A percentile compares a stretch with the other conserved stretches of the same genome.
These are phyloP conservation scores for Daphoenositta chrysoptera DNA, from an alignment of 2,113 vertebrate species.

Conservation along the genomic window DNA sequence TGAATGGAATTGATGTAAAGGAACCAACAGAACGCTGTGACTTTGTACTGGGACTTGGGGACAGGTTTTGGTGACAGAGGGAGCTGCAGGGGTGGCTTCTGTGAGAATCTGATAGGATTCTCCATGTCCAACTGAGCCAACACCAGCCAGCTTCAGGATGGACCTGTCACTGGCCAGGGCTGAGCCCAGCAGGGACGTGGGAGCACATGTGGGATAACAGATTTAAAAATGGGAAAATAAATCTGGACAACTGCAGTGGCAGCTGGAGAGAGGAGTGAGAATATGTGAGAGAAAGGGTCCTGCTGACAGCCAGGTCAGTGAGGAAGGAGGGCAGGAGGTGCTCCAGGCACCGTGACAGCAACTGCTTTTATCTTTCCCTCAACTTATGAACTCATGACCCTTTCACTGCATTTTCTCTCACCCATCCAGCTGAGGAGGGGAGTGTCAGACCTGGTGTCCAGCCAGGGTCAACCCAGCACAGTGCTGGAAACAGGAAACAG, in stretches of 20 bases:
- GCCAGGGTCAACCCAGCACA: not conserved
- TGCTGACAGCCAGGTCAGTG: not conserved
- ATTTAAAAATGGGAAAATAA: fast-evolving
- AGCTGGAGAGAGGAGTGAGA: not conserved
- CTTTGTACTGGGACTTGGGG: not conserved
- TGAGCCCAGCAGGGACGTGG: not conserved
- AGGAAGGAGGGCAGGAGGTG: not conserved
- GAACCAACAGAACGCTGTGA: not conserved
- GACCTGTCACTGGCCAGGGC: not conserved
- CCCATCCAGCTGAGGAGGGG: not conserved
- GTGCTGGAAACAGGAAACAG: not conserved
- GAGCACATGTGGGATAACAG: not conserved
- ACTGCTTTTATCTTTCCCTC: not conserved
- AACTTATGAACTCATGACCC: fast-evolving
- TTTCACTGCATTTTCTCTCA: not conserved
- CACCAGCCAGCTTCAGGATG: not conserved
- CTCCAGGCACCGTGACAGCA: not conserved
- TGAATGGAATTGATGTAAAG: too few relatives aligned
- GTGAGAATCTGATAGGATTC: not conserved
- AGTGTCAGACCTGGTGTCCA: not conserved
- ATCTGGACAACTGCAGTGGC: not conserved
- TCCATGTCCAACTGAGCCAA: not conserved
- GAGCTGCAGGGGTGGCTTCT: not conserved
- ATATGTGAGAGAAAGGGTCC: not conserved
- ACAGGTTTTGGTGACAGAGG: not conserved